Evolutionary conservation across 64 coral and sea anemone genomes (phyloP).

Genomic region (Montipora foliosa): DNA sequence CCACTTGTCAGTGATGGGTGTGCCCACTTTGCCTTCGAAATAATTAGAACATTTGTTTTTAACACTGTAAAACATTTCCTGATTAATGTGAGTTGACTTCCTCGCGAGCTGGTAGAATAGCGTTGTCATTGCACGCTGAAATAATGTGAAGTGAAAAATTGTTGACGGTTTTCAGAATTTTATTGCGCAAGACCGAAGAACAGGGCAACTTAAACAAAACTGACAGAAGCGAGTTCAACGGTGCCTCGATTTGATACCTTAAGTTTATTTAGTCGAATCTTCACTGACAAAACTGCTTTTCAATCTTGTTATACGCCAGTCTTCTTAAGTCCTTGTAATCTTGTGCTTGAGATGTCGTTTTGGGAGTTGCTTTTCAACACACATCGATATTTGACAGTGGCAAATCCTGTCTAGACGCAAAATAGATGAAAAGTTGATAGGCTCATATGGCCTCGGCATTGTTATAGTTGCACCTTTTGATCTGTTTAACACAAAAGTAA

Average conservation of each 20-base stretch:
- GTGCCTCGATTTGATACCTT: neutral
- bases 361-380: neutral
- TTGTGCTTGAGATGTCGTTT: neutral
- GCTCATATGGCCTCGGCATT: neutral
- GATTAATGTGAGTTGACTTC: too few relatives aligned
- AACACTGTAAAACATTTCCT: too few relatives aligned
- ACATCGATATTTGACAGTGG: conserved; percentile 23
- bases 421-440: neutral
- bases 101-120: too few relatives aligned
- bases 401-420: conserved; percentile 5
- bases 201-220: too few relatives aligned
- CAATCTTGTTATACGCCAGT: neutral
- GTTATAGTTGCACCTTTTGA: neutral
- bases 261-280: neutral
- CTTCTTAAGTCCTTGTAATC: conserved; percentile 35
- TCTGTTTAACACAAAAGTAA: conserved; percentile 27
- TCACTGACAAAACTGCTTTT: neutral
- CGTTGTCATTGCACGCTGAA: too few relatives aligned
- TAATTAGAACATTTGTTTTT: too few relatives aligned
- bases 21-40: too few relatives aligned
- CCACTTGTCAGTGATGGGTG: too few relatives aligned
- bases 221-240: too few relatives aligned
- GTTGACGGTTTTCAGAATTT: too few relatives aligned
- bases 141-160: too few relatives aligned
- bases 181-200: too few relatives aligned